Evolutionary conservation across 2,113 vertebrate genomes (phyloP), one percentile per base, ranked within the genome.

Genomic region (Sakesphorus luctuosus): DNA sequence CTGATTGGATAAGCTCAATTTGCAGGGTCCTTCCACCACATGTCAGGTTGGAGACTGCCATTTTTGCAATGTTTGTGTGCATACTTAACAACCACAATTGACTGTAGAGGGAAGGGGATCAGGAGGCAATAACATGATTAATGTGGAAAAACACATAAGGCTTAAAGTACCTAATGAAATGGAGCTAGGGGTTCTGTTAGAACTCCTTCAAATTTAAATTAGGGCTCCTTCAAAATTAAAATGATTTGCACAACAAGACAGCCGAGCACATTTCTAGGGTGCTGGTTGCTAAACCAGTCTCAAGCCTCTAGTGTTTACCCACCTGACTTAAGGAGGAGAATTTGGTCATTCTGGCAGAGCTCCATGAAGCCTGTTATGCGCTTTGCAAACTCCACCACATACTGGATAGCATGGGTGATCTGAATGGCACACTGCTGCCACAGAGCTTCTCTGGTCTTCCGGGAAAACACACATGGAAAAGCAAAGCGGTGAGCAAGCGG

Each of bases 341-440:
- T 99, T 97, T 99, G 99, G 98, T 99, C 99, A 35, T 99, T 99
- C 97, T 99, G 99, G 98, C 99, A 99, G 94, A 99, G 98, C 89
- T 99, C 99, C 99, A 99, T 99, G 98, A 99, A 99, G 91, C 99
- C 99, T 67, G 99, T 99, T 98, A 99, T 99, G 95, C 99, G 98
- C 98, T 99, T 99, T 59, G 99, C 99, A 76, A 99, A 99, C 98
- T 99, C 99, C 69, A 99, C 99, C 94, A 99, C 99, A 1, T 99
- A 99, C 97, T 99, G 99, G 97, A 99, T 99, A 61, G 99, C 99
- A 14, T 99, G 99, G 40, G 99, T 99, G 97, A 99, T 99, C 98
- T 99, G 99, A 97, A 99, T 99, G 92, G 99, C 99, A 96, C 99
- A 99, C 89, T 99, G 99, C 95, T 99, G 99, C 99, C 99, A 99